A percentile compares a stretch with the other conserved stretches of the same genome.
phyloP scores from a whole-genome alignment of 2,113 vertebrate species.

The Sapayoa aenigma region DNA sequence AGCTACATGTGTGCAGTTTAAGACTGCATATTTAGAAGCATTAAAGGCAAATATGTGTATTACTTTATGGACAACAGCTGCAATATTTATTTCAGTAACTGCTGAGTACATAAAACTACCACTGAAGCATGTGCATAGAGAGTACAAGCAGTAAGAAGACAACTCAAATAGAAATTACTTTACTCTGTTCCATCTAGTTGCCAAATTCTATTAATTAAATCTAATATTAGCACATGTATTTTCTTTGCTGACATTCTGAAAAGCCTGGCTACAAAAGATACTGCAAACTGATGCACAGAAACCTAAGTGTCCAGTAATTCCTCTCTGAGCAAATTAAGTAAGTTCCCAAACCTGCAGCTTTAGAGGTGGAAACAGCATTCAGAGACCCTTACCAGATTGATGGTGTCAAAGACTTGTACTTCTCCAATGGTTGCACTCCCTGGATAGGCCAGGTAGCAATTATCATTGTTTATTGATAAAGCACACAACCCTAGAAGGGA shows the following conservation, averaged over 20 bases:
- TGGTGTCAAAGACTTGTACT: conserved; percentile 97
- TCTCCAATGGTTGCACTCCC: conserved; percentile 97
- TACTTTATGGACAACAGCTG: neutral
- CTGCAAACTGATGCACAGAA: neutral
- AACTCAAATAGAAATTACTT: neutral
- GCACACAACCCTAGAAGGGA: conserved; percentile 81
- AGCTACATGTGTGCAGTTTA: neutral
- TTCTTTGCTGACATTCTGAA: neutral
- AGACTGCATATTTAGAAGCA: neutral
- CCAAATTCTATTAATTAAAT: neutral
- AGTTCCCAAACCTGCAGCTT: neutral
- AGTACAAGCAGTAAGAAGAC: neutral
- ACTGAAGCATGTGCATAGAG: neutral
- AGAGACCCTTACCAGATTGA: conserved; percentile 87
- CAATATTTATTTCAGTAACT: neutral
- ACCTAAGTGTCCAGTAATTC: neutral
- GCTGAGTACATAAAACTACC: neutral
- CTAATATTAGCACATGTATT: neutral
- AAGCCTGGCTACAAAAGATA: neutral
- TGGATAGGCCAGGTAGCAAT: conserved; percentile 96
- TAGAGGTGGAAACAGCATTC: neutral
- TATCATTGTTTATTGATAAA: conserved; percentile 96
- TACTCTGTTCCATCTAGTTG: neutral
- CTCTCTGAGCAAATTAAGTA: neutral
- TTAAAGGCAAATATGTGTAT: neutral